Base-by-base conservation (phyloP, 2,113 vertebrate genomes). In the Nycticryphes semicollaris region DNA sequence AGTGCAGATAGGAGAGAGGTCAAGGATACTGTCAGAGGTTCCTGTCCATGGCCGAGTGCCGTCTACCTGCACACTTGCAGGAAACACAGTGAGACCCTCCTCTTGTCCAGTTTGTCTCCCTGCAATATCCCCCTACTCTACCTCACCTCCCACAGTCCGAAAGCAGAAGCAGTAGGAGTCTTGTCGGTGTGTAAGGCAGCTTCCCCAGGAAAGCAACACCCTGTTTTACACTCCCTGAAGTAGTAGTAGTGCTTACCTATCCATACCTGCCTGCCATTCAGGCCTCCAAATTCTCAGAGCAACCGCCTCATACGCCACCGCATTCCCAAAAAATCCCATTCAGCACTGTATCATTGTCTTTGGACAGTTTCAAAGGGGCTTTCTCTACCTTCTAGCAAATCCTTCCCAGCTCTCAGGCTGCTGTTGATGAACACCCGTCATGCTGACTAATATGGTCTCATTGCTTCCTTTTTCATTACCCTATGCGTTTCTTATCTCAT, bases 401-500 rank as follows among this genome's bases (percentile, higher is more conserved):
- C 48, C 21, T 84, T 47, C 84, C 47, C 30, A 31, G 53, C 12
- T 57, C 8, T 14, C 86, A 66, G 76, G 56, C 60, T 93, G 82
- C 48, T 90, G 25, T 17, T 90, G 69, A 41, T 80, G 64, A 87
- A 51, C 35, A 89, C 13, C 37, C 20, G 1, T 56, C 47, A 35
- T 41, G 53, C 48, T 89, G 76, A 84, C 79, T 94, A 81, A 94
- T 54, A 45, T 6, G 20, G 69, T 45, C 60, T 91, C 57, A 19
- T 31, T 84, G 53, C 62, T 94, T 89, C 66, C 73, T 94, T 89
- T 84, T 84, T 73, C 77, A 89, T 89, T 84, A 75, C 47, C 30
- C 35, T 53, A 51, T 45, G 60, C 0, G 0, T 89, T 96, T 87
- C 69, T 84, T 89, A 82, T 57, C 78, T 90, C 33, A 59, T 5